Evolutionary conservation across 2,113 vertebrate species (phyloP).

Genomic region (Leptocoma aspasia): DNA sequence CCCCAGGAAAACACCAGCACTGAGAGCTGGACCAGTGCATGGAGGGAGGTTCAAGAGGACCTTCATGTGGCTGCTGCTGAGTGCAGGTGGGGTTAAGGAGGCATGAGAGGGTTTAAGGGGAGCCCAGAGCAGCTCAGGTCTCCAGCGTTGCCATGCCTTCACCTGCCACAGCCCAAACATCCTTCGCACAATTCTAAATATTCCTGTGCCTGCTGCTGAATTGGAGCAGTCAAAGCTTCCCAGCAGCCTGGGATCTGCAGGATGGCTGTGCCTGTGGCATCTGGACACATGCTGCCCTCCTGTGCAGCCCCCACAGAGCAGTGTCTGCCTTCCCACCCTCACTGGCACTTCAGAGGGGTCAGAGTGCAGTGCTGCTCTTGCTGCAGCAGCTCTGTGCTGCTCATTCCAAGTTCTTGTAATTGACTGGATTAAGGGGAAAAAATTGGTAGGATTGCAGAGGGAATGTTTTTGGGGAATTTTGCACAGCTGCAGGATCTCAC

Average conservation of each 20-base stretch:
- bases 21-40: not conserved
- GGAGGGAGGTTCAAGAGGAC: not conserved
- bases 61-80: not conserved
- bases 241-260: not conserved
- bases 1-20: not conserved
- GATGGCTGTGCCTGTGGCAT: not conserved
- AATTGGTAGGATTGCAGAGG: not conserved
- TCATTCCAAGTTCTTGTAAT: not conserved
- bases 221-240: not conserved
- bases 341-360: not conserved
- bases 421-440: not conserved
- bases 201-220: not conserved
- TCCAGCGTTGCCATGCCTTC: not conserved
- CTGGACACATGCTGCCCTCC: accelerated
- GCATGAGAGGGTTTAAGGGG: not conserved
- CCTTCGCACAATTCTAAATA: not conserved
- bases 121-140: not conserved
- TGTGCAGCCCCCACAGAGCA: not conserved
- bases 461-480: not conserved
- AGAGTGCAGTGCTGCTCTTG: not conserved
- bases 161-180: not conserved
- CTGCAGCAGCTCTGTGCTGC: not conserved
- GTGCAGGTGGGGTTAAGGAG: not conserved
- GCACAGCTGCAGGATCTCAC: not conserved
- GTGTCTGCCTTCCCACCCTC: not conserved